These are phyloP conservation scores for Acronicta leporina DNA, from an alignment of 2,888 invertebrate genomes.

Conservation along the genomic window DNA sequence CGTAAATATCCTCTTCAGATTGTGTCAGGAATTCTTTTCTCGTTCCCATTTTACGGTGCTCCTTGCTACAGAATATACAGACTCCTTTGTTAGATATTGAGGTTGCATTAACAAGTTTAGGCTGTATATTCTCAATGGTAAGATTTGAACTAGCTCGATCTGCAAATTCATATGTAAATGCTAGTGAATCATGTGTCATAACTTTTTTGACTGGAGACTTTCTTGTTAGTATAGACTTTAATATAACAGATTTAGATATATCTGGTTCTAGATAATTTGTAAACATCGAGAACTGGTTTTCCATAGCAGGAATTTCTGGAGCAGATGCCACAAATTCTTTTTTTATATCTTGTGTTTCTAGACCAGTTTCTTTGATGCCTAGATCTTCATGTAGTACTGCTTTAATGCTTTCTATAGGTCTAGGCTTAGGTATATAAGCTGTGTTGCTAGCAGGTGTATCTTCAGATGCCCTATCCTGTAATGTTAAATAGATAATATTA, in stretches of 20 bases:
- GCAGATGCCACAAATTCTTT: background rate
- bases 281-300: background rate
- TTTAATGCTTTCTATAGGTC: background rate
- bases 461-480: background rate
- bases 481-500: background rate
- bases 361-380: background rate
- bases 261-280: background rate
- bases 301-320: background rate
- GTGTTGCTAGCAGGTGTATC: background rate
- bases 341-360: background rate
- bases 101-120: conserved; percentile 1
- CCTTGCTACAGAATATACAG: conserved; percentile 21
- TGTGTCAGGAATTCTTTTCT: conserved; percentile 2
- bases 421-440: background rate
- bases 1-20: background rate
- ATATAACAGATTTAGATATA: background rate
- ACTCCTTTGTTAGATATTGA: background rate
- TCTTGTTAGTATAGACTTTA: conserved; percentile 3
- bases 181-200: conserved; percentile 8
- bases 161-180: conserved; percentile 15
- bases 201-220: conserved; percentile 26
- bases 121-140: background rate
- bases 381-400: background rate
- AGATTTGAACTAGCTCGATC: conserved; percentile 5
- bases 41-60: conserved; percentile 17